Evolutionary conservation across 2,888 invertebrate species (phyloP).

Genomic region (Lutraria lutraria): DNA sequence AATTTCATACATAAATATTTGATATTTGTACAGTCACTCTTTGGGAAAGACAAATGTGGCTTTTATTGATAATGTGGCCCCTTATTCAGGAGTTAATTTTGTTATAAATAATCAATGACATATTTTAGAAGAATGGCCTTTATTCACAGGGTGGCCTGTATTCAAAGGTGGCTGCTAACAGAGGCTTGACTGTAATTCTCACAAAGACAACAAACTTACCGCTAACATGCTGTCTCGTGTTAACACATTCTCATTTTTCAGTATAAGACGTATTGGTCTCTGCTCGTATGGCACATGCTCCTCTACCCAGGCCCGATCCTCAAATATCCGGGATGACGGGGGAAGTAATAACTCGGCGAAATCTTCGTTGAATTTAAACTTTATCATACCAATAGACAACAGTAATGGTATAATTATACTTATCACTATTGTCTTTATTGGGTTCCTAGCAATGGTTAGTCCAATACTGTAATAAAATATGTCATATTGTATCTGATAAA

Average conservation of each 20-base stretch:
- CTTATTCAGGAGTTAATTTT: too few relatives aligned
- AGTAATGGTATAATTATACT: slow-evolving; percentile 57
- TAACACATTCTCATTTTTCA: slow-evolving; percentile 63
- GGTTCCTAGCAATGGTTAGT: slow-evolving; percentile 49
- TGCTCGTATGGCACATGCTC: slow-evolving; percentile 63
- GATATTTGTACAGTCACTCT: too few relatives aligned
- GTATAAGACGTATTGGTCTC: slow-evolving; percentile 60
- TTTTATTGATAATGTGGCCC: too few relatives aligned
- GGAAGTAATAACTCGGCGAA: slow-evolving; percentile 64
- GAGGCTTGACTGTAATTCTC: too few relatives aligned
- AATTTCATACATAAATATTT: too few relatives aligned
- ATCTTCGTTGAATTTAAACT: slow-evolving; percentile 65
- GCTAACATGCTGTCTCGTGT: slow-evolving; percentile 59
- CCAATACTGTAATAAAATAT: slow-evolving; percentile 56
- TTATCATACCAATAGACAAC: slow-evolving; percentile 59
- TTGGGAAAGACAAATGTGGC: too few relatives aligned
- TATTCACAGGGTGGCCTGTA: too few relatives aligned
- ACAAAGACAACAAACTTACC: slow-evolving; percentile 43
- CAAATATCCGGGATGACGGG: slow-evolving; percentile 60
- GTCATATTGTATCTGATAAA: neutral
- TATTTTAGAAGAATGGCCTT: too few relatives aligned
- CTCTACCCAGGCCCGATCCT: slow-evolving; percentile 64
- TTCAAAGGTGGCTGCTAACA: too few relatives aligned
- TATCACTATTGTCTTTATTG: slow-evolving; percentile 53
- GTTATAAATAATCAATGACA: too few relatives aligned